phyloP scores from a whole-genome alignment of 2,888 invertebrate species.

The Odontocerum albicorne region DNA sequence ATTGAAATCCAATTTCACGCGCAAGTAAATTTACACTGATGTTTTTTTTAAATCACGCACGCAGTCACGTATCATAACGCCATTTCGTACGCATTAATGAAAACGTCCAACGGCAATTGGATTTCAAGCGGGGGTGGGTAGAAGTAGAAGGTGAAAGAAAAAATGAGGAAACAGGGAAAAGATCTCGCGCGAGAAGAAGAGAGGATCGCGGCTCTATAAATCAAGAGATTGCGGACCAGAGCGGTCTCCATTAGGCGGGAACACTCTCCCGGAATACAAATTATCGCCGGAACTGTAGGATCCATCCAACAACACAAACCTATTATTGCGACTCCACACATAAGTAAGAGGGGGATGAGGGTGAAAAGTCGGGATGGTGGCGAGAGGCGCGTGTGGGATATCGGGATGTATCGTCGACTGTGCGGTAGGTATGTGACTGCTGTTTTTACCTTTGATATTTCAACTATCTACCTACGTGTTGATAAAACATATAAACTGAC shows the following conservation, averaged over 20 bases:
- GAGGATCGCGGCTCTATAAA: constrained; percentile 24
- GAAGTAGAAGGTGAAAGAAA: constrained; percentile 8
- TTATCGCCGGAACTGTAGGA: constrained; percentile 17
- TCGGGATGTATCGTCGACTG: no score
- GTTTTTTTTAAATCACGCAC: background rate
- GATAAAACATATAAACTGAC: no score
- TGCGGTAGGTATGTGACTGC: no score
- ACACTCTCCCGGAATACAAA: constrained; percentile 31
- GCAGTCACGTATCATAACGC: constrained; percentile 21
- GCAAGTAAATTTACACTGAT: background rate
- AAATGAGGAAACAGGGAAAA: constrained; percentile 15
- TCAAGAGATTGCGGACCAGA: constrained; percentile 22
- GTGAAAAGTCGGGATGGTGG: no score
- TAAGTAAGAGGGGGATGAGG: no score
- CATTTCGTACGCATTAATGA: constrained; percentile 23
- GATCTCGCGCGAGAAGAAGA: constrained; percentile 6
- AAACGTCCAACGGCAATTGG: constrained; percentile 26
- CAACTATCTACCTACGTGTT: no score
- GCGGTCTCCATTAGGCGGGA: constrained; percentile 31
- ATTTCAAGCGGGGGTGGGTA: constrained; percentile 13
- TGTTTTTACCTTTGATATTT: no score
- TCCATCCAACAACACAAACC: constrained; percentile 18
- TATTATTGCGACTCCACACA: constrained; percentile 6
- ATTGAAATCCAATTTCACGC: background rate
- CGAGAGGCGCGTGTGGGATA: no score